Evolutionary conservation across 2,888 invertebrate species (phyloP), one percentile per base, ranked within the genome.

Genomic region (Protula sp.): DNA sequence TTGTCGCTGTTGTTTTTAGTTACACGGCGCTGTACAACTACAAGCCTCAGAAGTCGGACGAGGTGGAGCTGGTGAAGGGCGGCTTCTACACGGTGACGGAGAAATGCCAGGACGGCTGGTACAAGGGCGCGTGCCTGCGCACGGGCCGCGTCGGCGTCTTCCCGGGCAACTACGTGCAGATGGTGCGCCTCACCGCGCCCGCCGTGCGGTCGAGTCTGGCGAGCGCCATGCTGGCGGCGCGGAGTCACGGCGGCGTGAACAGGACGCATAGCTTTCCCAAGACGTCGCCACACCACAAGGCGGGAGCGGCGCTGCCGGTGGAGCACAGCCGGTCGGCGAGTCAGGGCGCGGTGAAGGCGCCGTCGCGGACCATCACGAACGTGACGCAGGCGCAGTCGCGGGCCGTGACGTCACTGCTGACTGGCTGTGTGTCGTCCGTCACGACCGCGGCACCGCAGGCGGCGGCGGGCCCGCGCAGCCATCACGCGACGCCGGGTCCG

Each of bases 21-120:
- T 97, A 92, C 82, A 89, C 93, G 72, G 94, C 94, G 1, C 85
- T 97, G 81, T 98, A 95, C 85, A 92, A 93, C 82, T 99, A 99
- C 84, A 88, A 89, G 60, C 97, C 98, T 19, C 92, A 93, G 81
- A 97, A 98, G 82, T 91, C 91, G 51, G 98, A 99, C 81, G 98
- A 99, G 83, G 82, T 99, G 65, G 95, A 97, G 77, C 85, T 99
- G 65, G 85, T 87, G 63, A 94, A 95, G 81, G 93, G 94, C 57
- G 97, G 98, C 81, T 78, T 78, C 59, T 92, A 97, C 57, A 92
- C 89, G 79, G 97, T 98, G 62, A 85, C 94, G 80, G 97, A 98
- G 84, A 94, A 94, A 80, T 98, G 98, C 82, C 95, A 97, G 82
- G 98, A 98, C 82, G 98, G 98, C 68, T 99, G 98, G 98, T 98